Conservation (phyloP, 2,888 invertebrate species). For the Melangyna quadrimaculata region DNA sequence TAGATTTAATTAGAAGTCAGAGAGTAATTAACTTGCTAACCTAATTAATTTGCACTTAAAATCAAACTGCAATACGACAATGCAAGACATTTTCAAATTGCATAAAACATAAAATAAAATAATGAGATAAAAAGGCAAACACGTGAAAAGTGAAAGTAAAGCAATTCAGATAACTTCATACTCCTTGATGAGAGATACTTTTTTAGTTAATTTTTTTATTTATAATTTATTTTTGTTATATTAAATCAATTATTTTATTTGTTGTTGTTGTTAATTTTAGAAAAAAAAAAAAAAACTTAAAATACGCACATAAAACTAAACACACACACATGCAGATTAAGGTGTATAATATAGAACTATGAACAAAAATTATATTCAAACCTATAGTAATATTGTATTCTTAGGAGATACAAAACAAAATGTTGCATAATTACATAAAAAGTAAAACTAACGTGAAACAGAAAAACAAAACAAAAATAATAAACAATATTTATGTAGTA, state of each 20-base stretch:
- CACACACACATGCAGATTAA: slow-evolving; percentile 54
- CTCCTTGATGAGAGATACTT: neutral
- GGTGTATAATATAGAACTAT: slow-evolving; percentile 68
- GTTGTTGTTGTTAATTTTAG: slow-evolving; percentile 44
- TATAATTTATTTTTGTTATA: slow-evolving; percentile 1
- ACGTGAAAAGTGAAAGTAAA: neutral
- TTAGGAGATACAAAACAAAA: slow-evolving; percentile 39
- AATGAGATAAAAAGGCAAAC: slow-evolving; percentile 1
- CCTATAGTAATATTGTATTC: slow-evolving; percentile 57
- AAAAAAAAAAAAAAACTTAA: slow-evolving; percentile 29
- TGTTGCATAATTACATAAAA: slow-evolving; percentile 68
- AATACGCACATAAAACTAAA: slow-evolving; percentile 61
- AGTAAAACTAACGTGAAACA: slow-evolving; percentile 52
- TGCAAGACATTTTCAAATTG: slow-evolving; percentile 31
- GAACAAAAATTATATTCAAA: slow-evolving; percentile 64
- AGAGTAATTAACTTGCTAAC: slow-evolving; percentile 53
- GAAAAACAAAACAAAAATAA: slow-evolving; percentile 35
- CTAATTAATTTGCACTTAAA: slow-evolving; percentile 65
- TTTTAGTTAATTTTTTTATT: neutral
- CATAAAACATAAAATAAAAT: neutral
- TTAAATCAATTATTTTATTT: slow-evolving; percentile 1
- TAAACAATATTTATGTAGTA: slow-evolving; percentile 71
- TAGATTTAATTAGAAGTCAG: slow-evolving; percentile 60
- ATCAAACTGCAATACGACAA: slow-evolving; percentile 55
- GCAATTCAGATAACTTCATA: neutral